Percentiles rank a stretch among this genome's conserved stretches.
phyloP scores from a whole-genome alignment of 2,888 invertebrate genomes.

The Gerris lacustris region DNA sequence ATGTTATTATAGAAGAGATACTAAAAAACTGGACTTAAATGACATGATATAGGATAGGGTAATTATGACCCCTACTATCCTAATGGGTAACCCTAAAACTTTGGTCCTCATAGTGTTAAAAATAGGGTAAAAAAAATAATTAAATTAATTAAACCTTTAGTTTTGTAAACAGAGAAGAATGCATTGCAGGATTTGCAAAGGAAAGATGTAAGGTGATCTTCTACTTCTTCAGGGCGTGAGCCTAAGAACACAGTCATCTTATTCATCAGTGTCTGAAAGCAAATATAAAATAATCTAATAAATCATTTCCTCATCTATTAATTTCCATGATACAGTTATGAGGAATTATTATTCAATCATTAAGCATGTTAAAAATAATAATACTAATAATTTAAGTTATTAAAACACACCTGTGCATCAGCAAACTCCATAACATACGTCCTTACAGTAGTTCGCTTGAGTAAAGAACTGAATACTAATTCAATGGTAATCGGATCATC shows the following conservation, averaged over 20 bases:
- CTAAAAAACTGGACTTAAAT: too few relatives aligned
- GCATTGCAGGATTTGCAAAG: background rate
- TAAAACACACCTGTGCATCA: slow-evolving; percentile 41
- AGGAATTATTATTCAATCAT: too few relatives aligned
- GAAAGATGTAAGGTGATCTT: background rate
- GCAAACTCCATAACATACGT: slow-evolving; percentile 44
- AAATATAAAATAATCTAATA: background rate
- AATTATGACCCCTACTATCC: too few relatives aligned
- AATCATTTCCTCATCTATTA: too few relatives aligned
- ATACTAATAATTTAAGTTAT: too few relatives aligned
- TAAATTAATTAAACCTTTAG: background rate
- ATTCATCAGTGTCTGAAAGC: background rate
- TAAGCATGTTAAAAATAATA: too few relatives aligned
- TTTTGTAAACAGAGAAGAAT: background rate
- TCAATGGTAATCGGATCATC: slow-evolving; percentile 36
- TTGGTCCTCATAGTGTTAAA: too few relatives aligned
- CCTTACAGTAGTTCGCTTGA: slow-evolving; percentile 45
- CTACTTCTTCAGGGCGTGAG: background rate
- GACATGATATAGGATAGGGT: too few relatives aligned
- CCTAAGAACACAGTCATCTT: background rate
- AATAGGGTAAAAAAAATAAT: too few relatives aligned
- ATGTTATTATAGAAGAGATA: too few relatives aligned
- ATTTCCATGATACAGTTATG: too few relatives aligned
- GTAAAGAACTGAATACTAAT: slow-evolving; percentile 49
- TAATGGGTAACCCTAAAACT: too few relatives aligned